A percentile compares a stretch with the other conserved stretches of the same genome.
These are phyloP conservation scores for Clinocottus analis DNA, from an alignment of 2,113 vertebrate species.

Conservation along the genomic window DNA sequence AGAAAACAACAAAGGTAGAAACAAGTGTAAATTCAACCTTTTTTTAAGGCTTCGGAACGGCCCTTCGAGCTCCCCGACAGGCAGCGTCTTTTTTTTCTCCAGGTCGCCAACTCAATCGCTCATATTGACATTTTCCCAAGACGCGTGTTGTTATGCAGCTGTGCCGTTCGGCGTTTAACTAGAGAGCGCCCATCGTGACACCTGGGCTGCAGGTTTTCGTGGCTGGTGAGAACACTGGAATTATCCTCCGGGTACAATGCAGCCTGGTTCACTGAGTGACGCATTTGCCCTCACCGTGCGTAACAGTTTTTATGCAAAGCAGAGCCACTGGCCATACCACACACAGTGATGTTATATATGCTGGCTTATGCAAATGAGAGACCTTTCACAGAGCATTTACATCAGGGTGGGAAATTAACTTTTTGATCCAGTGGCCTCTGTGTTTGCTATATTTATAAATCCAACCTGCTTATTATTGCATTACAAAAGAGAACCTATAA, in stretches of 20 bases:
- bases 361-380: constrained; percentile 70
- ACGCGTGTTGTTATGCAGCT: not conserved
- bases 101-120: not conserved
- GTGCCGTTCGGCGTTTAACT: not conserved
- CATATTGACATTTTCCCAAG: not conserved
- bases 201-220: constrained; percentile 26
- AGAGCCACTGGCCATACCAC: constrained; percentile 58
- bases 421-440: constrained; percentile 39
- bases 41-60: not conserved
- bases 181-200: constrained; percentile 5
- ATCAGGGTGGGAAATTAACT: constrained; percentile 59
- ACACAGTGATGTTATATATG: constrained; percentile 56
- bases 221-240: constrained; percentile 33
- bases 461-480: constrained; percentile 10
- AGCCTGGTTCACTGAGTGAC: constrained; percentile 54
- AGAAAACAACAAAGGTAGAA: constrained; percentile 12
- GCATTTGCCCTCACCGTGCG: constrained; percentile 46
- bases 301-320: constrained; percentile 65
- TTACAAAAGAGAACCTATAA: not conserved
- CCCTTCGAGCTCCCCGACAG: not conserved
- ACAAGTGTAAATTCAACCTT: constrained; percentile 7
- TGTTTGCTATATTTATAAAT: constrained; percentile 14
- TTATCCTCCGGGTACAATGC: constrained; percentile 30
- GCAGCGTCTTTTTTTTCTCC: not conserved
- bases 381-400: constrained; percentile 72